A percentile compares a stretch with the other conserved stretches of the same genome.
Evolutionary conservation across 2,888 invertebrate species (phyloP).

Genomic region (Clistopyga incitator): DNA sequence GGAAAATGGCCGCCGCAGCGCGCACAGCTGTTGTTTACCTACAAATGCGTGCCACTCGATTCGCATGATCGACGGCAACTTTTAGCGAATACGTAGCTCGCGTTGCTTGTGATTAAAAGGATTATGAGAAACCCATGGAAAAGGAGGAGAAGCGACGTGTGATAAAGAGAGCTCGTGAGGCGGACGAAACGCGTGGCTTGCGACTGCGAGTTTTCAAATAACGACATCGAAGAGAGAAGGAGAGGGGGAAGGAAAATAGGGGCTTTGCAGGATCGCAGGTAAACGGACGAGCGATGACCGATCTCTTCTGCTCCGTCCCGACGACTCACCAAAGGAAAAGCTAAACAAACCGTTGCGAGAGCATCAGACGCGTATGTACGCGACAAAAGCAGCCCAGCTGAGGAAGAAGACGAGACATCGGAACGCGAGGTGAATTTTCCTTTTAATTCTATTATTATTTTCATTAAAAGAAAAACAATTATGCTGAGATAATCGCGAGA

Average conservation of each 20-base stretch:
- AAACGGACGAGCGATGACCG: constrained; percentile 64
- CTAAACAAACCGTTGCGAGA: constrained; percentile 4
- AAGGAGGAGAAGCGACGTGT: not conserved
- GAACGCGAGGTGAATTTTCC: constrained; percentile 39
- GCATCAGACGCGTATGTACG: constrained; percentile 53
- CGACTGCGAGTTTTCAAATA: not conserved
- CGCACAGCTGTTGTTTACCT: constrained; percentile 83
- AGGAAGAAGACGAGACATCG: constrained; percentile 54
- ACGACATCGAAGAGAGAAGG: constrained; percentile 40
- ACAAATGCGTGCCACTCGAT: constrained; percentile 77
- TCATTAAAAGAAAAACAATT: not conserved
- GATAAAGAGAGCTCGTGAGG: not conserved
- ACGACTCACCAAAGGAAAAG: constrained; percentile 65
- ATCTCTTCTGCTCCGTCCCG: constrained; percentile 33
- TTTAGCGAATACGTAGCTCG: constrained; percentile 4
- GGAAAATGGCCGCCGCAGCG: constrained; percentile 76
- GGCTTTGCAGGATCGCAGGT: constrained; percentile 16
- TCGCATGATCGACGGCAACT: constrained; percentile 55
- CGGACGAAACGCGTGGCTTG: constrained; percentile 19
- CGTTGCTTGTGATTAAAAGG: not conserved
- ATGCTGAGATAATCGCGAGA: no score
- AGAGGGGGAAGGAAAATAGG: not conserved
- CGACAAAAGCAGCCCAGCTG: constrained; percentile 27
- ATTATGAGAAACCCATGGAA: constrained; percentile 28
- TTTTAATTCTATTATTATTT: not conserved